Conservation (phyloP, 2,888 invertebrate species). For the Eumacrocentrus americanus region DNA sequence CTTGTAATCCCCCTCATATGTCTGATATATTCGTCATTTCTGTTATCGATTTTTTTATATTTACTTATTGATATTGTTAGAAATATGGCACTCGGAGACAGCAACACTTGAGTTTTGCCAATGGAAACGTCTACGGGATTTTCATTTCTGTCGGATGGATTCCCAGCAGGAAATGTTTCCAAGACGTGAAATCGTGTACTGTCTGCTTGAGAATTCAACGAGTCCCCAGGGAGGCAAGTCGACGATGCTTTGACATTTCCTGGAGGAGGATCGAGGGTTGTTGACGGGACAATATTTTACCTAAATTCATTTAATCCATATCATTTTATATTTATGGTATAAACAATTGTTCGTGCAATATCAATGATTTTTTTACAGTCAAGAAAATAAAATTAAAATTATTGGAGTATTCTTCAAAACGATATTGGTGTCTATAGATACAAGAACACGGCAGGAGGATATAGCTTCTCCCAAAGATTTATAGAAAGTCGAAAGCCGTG, state of each 20-base stretch:
- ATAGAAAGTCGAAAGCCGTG: constrained; percentile 37
- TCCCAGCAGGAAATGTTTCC: background rate
- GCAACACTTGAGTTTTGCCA: constrained; percentile 20
- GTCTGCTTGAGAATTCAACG: constrained; percentile 18
- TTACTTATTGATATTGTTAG: background rate
- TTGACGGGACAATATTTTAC: constrained; percentile 5
- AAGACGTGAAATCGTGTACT: constrained; percentile 7
- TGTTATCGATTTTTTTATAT: too few relatives aligned
- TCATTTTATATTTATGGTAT: background rate
- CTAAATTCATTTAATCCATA: constrained; percentile 8
- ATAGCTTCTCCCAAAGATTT: constrained; percentile 10
- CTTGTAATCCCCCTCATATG: background rate
- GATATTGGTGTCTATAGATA: background rate
- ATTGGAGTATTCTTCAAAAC: background rate
- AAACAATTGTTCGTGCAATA: too few relatives aligned
- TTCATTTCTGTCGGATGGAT: constrained; percentile 5
- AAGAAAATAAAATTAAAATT: background rate
- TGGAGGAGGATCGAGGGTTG: constrained; percentile 14
- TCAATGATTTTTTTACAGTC: background rate
- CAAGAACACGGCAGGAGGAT: background rate
- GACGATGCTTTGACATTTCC: constrained; percentile 24
- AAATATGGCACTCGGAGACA: background rate
- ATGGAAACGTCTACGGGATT: constrained; percentile 16
- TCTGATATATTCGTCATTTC: too few relatives aligned
- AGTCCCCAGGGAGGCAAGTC: constrained; percentile 23